Conservation (phyloP, 2,888 invertebrate species). For the Brachyopa scutellaris region DNA sequence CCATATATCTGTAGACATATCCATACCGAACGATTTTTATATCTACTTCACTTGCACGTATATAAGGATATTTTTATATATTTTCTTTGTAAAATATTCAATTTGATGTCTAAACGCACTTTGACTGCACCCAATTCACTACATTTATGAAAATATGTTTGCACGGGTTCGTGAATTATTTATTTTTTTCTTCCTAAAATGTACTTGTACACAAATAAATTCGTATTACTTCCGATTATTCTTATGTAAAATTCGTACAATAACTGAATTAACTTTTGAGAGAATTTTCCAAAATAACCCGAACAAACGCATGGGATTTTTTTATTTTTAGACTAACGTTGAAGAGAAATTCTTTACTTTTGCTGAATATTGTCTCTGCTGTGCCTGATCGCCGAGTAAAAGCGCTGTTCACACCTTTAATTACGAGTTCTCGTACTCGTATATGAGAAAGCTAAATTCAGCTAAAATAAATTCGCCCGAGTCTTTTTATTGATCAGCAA, state of each 20-base stretch:
- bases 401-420: constrained; percentile 56
- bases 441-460: constrained; percentile 38
- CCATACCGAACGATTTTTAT: constrained; percentile 82
- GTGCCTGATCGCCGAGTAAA: constrained; percentile 40
- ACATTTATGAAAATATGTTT: constrained; percentile 19
- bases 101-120: too few species aligned
- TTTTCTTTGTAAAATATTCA: too few species aligned
- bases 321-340: constrained; percentile 71
- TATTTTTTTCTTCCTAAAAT: too few species aligned
- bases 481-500: constrained; percentile 27
- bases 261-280: constrained; percentile 70
- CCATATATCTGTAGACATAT: constrained; percentile 91
- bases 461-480: constrained; percentile 11
- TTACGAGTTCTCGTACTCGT: neutral
- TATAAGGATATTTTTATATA: constrained; percentile 10
- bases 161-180: neutral
- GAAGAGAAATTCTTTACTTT: constrained; percentile 50
- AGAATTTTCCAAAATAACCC: constrained; percentile 76
- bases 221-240: constrained; percentile 56
- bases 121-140: too few species aligned
- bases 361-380: constrained; percentile 51
- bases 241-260: constrained; percentile 66
- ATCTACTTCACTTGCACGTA: constrained; percentile 20
- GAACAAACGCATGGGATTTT: constrained; percentile 73
- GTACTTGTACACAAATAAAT: neutral